phyloP scores from a whole-genome alignment of 2,113 vertebrate genomes.

The Chloropsis hardwickii region DNA sequence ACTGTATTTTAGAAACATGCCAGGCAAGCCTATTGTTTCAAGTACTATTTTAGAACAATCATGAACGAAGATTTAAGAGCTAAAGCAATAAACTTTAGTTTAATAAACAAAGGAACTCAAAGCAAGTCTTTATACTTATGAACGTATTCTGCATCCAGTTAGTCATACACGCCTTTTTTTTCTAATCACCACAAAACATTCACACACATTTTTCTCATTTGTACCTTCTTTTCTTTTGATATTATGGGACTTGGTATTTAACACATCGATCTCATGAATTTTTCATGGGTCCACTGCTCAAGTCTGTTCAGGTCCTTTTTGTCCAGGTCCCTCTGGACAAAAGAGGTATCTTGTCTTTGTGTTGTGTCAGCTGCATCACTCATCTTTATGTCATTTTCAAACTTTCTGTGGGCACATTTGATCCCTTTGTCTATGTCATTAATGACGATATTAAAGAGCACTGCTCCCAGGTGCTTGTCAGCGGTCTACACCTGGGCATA shows the following conservation, averaged over 20 bases:
- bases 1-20: neutral
- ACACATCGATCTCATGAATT: neutral
- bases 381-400: neutral
- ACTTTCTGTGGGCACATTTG: fast-evolving
- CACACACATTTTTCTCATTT: neutral
- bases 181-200: neutral
- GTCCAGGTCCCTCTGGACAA: neutral
- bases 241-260: neutral
- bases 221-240: neutral
- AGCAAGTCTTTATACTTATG: neutral
- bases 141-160: neutral
- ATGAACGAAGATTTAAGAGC: neutral
- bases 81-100: neutral
- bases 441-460: neutral
- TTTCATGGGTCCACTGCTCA: neutral
- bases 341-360: neutral
- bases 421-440: neutral
- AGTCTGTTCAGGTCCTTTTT: neutral
- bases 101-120: neutral
- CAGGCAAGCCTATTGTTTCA: neutral
- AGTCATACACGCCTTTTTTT: neutral
- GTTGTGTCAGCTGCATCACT: neutral
- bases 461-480: neutral
- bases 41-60: neutral
- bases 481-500: fast-evolving